These are phyloP conservation scores for Ceyx cyanopectus DNA, from an alignment of 2,113 vertebrate genomes.

Conservation along the genomic window DNA sequence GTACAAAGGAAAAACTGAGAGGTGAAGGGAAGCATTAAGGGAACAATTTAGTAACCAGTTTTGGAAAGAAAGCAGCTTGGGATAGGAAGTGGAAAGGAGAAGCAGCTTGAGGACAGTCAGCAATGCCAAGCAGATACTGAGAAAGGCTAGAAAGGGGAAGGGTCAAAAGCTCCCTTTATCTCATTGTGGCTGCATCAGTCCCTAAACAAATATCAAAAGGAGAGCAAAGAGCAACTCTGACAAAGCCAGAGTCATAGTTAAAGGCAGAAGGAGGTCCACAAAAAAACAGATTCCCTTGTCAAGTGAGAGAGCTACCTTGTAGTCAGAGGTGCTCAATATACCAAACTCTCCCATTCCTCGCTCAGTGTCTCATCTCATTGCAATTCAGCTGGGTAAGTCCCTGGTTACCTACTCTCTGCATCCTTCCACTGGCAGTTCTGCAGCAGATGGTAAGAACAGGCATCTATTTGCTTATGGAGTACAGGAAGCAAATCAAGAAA, in stretches of 20 bases:
- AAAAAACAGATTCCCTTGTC: neutral
- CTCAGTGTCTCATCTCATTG: neutral
- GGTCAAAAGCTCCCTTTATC: neutral
- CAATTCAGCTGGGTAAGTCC: neutral
- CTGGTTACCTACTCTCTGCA: neutral
- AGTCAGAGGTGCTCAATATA: neutral
- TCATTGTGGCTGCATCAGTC: neutral
- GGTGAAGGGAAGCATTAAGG: neutral
- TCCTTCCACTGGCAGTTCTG: neutral
- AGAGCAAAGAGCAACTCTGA: neutral
- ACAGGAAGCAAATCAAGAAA: slow-evolving; percentile 4
- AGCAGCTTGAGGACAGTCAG: neutral
- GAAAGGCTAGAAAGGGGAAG: neutral
- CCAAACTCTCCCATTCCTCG: neutral
- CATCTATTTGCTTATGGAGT: neutral
- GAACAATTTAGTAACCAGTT: neutral
- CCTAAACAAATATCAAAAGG: neutral
- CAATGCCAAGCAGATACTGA: neutral
- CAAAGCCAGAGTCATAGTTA: neutral
- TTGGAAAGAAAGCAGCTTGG: neutral
- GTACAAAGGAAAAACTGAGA: neutral
- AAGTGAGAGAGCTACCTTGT: neutral
- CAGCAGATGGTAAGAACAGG: slow-evolving; percentile 10
- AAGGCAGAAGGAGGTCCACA: neutral
- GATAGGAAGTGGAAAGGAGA: neutral